A percentile compares a stretch with the other conserved stretches of the same genome.
These are phyloP conservation scores for Mycteria americana DNA, from an alignment of 2,797 vertebrate species.

Conservation along the genomic window DNA sequence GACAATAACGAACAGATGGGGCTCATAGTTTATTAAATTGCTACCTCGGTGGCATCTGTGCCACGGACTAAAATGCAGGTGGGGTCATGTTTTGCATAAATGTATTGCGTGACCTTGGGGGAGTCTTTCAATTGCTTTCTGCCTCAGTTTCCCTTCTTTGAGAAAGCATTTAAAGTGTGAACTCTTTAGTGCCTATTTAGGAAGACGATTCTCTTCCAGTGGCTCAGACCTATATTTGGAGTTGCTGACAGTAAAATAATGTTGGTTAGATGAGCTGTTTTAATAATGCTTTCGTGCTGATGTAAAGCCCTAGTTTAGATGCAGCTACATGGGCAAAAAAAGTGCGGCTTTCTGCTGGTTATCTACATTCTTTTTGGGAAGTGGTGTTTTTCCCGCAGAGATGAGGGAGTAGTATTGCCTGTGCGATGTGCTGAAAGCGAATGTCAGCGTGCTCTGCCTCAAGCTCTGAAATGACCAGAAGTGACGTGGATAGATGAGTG, in stretches of 20 bases:
- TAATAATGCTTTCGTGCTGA: neutral
- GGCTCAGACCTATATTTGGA: constrained; percentile 9
- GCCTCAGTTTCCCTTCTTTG: constrained; percentile 3
- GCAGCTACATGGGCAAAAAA: neutral
- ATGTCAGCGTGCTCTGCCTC: neutral
- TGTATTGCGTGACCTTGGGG: neutral
- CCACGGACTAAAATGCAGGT: neutral
- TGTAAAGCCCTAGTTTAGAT: neutral
- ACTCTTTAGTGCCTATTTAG: neutral
- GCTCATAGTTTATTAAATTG: constrained; percentile 45
- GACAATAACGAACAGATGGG: constrained; percentile 57
- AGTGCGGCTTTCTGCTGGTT: neutral
- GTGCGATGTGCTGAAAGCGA: neutral
- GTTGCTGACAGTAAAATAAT: neutral
- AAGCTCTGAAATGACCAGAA: neutral
- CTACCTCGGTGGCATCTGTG: constrained; percentile 39
- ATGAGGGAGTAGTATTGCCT: neutral
- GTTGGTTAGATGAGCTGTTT: neutral
- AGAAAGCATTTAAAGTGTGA: neutral
- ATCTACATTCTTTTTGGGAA: neutral
- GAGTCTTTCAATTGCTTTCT: neutral
- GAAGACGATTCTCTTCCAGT: neutral
- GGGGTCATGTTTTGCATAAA: constrained; percentile 12
- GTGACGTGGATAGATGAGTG: neutral
- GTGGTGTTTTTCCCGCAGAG: neutral